phyloP scores from a whole-genome alignment of 2,113 vertebrate species.

The Archocentrus centrarchus region DNA sequence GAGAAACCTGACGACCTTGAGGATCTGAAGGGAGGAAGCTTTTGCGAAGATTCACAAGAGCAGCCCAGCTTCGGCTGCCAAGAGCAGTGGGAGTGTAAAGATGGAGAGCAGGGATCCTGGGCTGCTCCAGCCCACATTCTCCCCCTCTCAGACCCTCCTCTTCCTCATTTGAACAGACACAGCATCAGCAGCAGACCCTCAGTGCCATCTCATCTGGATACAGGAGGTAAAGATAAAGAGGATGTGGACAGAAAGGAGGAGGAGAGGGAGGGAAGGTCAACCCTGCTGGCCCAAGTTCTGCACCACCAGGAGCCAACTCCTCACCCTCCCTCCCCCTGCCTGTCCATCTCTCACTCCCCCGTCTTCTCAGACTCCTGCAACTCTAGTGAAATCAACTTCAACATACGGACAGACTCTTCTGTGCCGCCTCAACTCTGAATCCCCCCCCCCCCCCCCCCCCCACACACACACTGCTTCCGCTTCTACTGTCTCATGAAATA shows the following conservation, averaged over 20 bases:
- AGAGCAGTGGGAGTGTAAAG: slow-evolving; percentile 54
- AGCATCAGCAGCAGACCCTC: slow-evolving; percentile 41
- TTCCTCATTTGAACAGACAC: slow-evolving; percentile 40
- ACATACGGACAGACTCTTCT: slow-evolving; percentile 59
- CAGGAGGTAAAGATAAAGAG: slow-evolving; percentile 34
- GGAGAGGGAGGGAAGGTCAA: slow-evolving; percentile 66
- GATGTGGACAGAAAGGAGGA: slow-evolving; percentile 68
- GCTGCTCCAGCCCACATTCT: slow-evolving; percentile 40
- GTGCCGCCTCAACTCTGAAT: slow-evolving; percentile 75
- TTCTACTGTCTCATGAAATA: slow-evolving; percentile 43
- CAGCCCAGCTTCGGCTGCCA: slow-evolving; percentile 47
- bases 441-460: no score
- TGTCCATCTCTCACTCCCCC: slow-evolving; percentile 72
- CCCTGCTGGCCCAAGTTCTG: slow-evolving; percentile 76
- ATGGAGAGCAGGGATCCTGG: slow-evolving; percentile 51
- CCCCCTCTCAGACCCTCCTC: slow-evolving; percentile 50
- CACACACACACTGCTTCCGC: background rate
- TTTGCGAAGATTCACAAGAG: slow-evolving; percentile 66
- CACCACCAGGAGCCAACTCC: slow-evolving; percentile 81
- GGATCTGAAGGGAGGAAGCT: slow-evolving; percentile 53
- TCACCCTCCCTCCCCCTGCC: slow-evolving; percentile 51
- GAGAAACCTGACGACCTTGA: slow-evolving; percentile 55
- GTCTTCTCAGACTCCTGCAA: slow-evolving; percentile 81
- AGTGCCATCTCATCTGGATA: slow-evolving; percentile 20
- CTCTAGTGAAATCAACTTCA: slow-evolving; percentile 75